Base-by-base conservation (phyloP, 2,888 invertebrate species). In the Drosophila eohydei region DNA sequence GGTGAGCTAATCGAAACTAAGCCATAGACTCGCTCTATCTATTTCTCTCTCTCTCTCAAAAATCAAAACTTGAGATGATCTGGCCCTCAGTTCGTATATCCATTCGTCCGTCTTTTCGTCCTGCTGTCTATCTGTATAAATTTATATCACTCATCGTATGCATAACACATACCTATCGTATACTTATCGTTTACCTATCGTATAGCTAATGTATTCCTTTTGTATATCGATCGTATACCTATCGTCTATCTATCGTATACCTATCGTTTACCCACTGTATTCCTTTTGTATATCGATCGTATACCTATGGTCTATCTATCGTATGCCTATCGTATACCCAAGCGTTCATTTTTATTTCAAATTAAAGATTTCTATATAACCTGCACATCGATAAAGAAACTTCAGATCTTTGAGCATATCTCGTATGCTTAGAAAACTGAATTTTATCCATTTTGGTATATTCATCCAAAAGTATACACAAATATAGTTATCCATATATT, bases 1-100 rank as follows among this genome's bases (percentile, higher is more conserved):
- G 65, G 65, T 66, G 40, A 66, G 65, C 52, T 34, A 61, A 61
- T 30, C 6, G 36, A 14, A 14, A 11, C 16, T 11, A 9, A 38
- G 16, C 16, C 8, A 12, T 3, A n/a, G 16, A n/a, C 34, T 26
- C 14, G 9, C 4, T 8, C 6, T 7, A 11, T 28, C 1, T 38
- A 4, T 30, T 4, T 41, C 30, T 2, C 26, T 2, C 8, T 43
- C 9, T 44, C 32, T 34, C 1, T 57, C 14, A 2, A 26, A 4
- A 7, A 28, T 46, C 2, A 26, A 44, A 12, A 44, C 12, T 44
- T 3, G 14, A 1, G 1, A 14, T 4, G 26, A 44, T 26, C 48
- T 12, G 1, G 14, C 3, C 2, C 12, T 46, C 41, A 4, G 38
- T 40, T 1, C 8, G 44, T 44, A 6, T 9, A 12, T 44, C 14